Conservation (phyloP, 2,888 invertebrate genomes). For the Pyralis farinalis region DNA sequence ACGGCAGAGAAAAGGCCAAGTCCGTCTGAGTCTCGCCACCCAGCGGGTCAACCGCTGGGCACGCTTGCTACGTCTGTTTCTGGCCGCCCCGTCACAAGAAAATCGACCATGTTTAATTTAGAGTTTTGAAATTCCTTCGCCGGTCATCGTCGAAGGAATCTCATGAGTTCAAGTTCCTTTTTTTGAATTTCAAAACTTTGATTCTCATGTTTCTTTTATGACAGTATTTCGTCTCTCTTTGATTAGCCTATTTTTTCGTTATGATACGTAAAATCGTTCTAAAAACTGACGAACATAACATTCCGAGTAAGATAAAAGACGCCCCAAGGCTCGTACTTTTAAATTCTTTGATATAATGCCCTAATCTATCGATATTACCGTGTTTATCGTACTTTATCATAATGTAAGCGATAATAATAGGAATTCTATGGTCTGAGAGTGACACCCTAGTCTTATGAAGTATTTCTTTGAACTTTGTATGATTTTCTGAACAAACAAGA, state of each 20-base stretch:
- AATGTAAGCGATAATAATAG: slow-evolving; percentile 22
- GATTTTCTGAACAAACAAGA: slow-evolving; percentile 55
- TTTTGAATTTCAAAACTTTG: slow-evolving; percentile 31
- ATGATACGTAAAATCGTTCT: slow-evolving; percentile 2
- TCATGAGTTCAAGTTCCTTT: slow-evolving; percentile 26
- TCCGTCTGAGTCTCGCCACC: slow-evolving; percentile 66
- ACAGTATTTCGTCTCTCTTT: slow-evolving; percentile 24
- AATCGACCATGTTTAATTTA: slow-evolving; percentile 57
- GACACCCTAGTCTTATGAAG: slow-evolving; percentile 53
- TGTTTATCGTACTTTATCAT: slow-evolving; percentile 28
- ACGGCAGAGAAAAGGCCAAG: slow-evolving; percentile 61
- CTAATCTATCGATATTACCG: slow-evolving; percentile 46
- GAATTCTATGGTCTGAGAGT: slow-evolving; percentile 44
- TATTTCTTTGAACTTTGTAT: slow-evolving; percentile 39
- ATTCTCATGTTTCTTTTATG: slow-evolving; percentile 26
- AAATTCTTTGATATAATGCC: slow-evolving; percentile 22
- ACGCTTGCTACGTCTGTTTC: slow-evolving; percentile 65
- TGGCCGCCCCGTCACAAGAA: slow-evolving; percentile 52
- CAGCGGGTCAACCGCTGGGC: slow-evolving; percentile 60
- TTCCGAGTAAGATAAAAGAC: slow-evolving; percentile 38
- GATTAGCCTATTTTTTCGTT: slow-evolving; percentile 11
- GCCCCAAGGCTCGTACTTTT: slow-evolving; percentile 39
- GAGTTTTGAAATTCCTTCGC: slow-evolving; percentile 23
- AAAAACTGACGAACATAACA: slow-evolving; percentile 17
- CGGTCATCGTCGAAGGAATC: slow-evolving; percentile 11